These are phyloP conservation scores for Agriopis leucophaearia DNA, from an alignment of 2,888 invertebrate genomes.

Conservation along the genomic window DNA sequence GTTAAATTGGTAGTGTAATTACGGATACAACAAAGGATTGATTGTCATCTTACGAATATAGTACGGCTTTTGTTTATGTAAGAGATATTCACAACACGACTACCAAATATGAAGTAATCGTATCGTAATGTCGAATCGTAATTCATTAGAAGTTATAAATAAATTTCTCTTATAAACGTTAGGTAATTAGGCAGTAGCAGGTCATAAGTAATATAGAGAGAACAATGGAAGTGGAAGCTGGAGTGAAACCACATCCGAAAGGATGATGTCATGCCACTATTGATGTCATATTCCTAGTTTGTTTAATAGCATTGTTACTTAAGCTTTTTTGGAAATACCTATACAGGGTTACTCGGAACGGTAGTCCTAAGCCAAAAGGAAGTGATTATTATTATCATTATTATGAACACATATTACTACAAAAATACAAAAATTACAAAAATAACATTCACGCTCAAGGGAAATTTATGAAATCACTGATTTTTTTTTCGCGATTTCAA, in stretches of 20 bases:
- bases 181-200: not conserved
- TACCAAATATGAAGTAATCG: constrained; percentile 7
- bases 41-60: not conserved
- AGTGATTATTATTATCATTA: no score
- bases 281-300: no score
- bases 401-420: no score
- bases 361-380: no score
- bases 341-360: no score
- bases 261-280: constrained; percentile 45
- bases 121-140: no score
- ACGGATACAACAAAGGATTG: not conserved
- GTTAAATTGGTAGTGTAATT: constrained; percentile 10
- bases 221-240: constrained; percentile 51
- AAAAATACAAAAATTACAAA: no score
- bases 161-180: not conserved
- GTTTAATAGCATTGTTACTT: no score
- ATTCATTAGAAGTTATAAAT: not conserved
- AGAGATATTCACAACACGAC: not conserved
- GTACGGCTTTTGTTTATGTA: constrained; percentile 9
- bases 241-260: constrained; percentile 49
- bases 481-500: not conserved
- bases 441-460: no score
- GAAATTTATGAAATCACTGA: no score
- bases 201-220: not conserved
- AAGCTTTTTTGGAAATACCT: no score